Evolutionary conservation across 1,140 invertebrate species (phyloP), one percentile per base, ranked within the genome.

Genomic region (Bombus confusus): DNA sequence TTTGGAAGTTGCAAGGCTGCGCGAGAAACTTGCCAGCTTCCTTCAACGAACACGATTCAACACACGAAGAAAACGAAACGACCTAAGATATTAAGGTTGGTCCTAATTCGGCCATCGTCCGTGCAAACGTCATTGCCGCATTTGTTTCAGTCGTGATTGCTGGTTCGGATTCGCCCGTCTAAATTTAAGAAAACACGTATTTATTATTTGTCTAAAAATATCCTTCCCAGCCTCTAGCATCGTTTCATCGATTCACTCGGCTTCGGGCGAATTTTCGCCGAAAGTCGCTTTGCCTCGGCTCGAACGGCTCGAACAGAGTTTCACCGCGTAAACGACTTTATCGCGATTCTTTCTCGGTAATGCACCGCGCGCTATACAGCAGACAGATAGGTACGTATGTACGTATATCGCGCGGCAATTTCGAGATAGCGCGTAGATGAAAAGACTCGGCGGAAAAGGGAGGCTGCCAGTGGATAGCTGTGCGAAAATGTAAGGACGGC

Each of bases 391-490:
- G 18, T 52, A 52, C 47, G 47, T 52, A 6, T 52, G 2, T 52
- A 52, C 18, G 6, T 52, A 22, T 52, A 8, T 22, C 8, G 5
- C 18, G 18, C 28, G 43, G 52, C 79, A 86, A 86, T 82, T 83
- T 71, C 25, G 37, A 37, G 83, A 88, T 72, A 77, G 75, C 66
- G 59, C 25, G 18, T 37, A 37, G 59, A 73, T 77, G 87, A 83
- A 86, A 89, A 86, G 85, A 72, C 77, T 66, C 68, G 76, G 66
- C 13, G 59, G 74, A 73, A 62, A 86, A 82, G 86, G 78, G 52
- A 87, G 83, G 62, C 62, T 75, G 28, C 39, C 73, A 88, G 85
- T 62, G 80, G 80, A 80, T 89, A 80, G n/a, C 52, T 22, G 25
- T 66, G 66, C 84, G 28, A 62, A 83, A 73, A 68, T 80, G 71